Percentiles rank a stretch among this genome's conserved stretches.
phyloP scores from a whole-genome alignment of 1,140 invertebrate genomes.

The Camponotus vicinus region DNA sequence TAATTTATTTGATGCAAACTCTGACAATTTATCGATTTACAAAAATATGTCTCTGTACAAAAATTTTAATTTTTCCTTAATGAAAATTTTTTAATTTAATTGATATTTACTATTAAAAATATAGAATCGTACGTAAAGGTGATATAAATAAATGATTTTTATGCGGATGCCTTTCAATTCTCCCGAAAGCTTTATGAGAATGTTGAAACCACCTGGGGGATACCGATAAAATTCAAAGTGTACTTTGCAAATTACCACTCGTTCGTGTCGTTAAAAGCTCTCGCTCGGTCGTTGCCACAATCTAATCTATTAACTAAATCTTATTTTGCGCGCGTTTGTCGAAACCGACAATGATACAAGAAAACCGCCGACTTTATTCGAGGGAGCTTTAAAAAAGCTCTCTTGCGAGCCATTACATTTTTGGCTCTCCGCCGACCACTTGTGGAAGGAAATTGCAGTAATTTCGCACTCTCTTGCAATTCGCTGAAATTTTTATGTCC shows the following conservation, averaged over 20 bases:
- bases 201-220: not conserved
- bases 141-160: not conserved
- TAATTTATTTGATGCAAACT: too few relatives aligned
- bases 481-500: conserved; percentile 35
- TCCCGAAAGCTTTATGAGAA: not conserved
- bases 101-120: not conserved
- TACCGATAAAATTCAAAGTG: not conserved
- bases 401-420: not conserved
- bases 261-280: conserved; percentile 12
- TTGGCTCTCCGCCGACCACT: not conserved
- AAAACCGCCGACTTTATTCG: not conserved
- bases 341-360: conserved; percentile 11
- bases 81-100: not conserved
- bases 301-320: conserved; percentile 13
- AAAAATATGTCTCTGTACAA: not conserved
- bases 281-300: not conserved
- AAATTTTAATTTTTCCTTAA: not conserved
- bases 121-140: not conserved
- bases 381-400: conserved; percentile 14
- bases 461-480: conserved; percentile 41
- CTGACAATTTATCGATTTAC: too few relatives aligned
- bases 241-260: conserved; percentile 20
- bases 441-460: conserved; percentile 51
- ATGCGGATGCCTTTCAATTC: not conserved
- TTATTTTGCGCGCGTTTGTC: conserved; percentile 15